Percentiles rank a stretch among this genome's conserved stretches.
phyloP scores from a whole-genome alignment of 2,113 vertebrate genomes.

The Heterocephalus glaber region DNA sequence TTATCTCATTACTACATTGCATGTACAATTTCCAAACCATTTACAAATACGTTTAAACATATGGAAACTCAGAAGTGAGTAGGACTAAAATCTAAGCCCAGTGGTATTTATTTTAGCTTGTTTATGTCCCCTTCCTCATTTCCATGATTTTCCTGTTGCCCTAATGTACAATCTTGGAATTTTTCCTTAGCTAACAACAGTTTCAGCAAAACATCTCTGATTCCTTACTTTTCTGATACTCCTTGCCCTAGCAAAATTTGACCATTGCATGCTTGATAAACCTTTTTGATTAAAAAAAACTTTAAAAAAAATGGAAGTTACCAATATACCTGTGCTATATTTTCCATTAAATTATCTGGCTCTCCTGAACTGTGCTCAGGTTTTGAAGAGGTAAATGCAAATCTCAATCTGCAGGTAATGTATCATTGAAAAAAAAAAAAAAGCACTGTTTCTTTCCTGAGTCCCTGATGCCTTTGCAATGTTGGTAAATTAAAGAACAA shows the following conservation, averaged over 20 bases:
- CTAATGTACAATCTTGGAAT: not conserved
- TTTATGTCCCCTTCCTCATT: not conserved
- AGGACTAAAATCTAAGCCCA: not conserved
- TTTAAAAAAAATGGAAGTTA: not conserved
- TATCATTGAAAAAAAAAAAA: not conserved
- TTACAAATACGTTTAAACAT: not conserved
- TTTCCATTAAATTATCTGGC: not conserved
- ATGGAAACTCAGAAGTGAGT: not conserved
- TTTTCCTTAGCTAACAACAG: not conserved
- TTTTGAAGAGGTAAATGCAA: not conserved
- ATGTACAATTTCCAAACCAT: not conserved
- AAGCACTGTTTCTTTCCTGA: not conserved
- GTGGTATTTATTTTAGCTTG: not conserved
- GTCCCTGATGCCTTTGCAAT: not conserved
- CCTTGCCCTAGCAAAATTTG: not conserved
- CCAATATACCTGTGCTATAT: not conserved
- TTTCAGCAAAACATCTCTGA: not conserved
- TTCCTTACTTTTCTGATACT: not conserved
- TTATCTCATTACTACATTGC: not conserved
- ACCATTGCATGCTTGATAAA: not conserved
- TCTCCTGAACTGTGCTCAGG: not conserved
- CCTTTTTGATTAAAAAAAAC: not conserved
- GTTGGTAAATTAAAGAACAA: not conserved
- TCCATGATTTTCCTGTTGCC: fast-evolving
- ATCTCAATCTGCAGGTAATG: not conserved